Evolutionary conservation across 2,888 invertebrate species (phyloP).

Genomic region (Diadegma fenestrale): DNA sequence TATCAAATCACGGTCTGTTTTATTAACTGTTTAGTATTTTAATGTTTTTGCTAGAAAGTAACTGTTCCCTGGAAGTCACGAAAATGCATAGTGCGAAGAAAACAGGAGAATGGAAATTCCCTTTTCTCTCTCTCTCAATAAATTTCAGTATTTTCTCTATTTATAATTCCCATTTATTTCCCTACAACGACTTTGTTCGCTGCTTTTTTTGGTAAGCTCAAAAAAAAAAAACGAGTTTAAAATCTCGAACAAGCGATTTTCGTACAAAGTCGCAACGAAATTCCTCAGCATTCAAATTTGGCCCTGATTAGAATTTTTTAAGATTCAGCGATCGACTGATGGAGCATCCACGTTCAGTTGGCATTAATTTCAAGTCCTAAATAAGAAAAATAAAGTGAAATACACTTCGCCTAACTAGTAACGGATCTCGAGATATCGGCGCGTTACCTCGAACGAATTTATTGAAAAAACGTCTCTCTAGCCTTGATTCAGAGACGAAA

Average conservation of each 20-base stretch:
- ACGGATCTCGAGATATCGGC: slow-evolving; percentile 71
- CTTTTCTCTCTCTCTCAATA: background rate
- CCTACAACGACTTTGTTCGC: background rate
- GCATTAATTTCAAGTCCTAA: slow-evolving; percentile 70
- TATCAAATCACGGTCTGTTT: slow-evolving; percentile 17
- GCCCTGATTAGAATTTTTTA: background rate
- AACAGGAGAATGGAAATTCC: background rate
- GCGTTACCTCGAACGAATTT: slow-evolving; percentile 73
- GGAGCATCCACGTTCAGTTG: slow-evolving; percentile 62
- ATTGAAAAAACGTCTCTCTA: slow-evolving; percentile 72
- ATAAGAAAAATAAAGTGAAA: slow-evolving; percentile 75
- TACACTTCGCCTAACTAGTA: slow-evolving; percentile 76
- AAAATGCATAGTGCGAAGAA: slow-evolving; percentile 1
- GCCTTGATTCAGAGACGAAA: slow-evolving; percentile 61
- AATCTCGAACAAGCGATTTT: background rate
- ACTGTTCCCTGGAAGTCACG: slow-evolving; percentile 12
- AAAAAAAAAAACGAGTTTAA: background rate
- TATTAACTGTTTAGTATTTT: slow-evolving; percentile 10
- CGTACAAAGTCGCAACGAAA: background rate
- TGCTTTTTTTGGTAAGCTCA: background rate
- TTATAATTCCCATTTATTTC: background rate
- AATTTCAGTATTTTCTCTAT: background rate
- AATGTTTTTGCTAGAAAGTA: slow-evolving; percentile 59
- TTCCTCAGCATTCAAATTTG: background rate
- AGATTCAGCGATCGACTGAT: background rate